These are phyloP conservation scores for Megaustenia siamemsis DNA, from an alignment of 2,888 invertebrate genomes.

Conservation along the genomic window DNA sequence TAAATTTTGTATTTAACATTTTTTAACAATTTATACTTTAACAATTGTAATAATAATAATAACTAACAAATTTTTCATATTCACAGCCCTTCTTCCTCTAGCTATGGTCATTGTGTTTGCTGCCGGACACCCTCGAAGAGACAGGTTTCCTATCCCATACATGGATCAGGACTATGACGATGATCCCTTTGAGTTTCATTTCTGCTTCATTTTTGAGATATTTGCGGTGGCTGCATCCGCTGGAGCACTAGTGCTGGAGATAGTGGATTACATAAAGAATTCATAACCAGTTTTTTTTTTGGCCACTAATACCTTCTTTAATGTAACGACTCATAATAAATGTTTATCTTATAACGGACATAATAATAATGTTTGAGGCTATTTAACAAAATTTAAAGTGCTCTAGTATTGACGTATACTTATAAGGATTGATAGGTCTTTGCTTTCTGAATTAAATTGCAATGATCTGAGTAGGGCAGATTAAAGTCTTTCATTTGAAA, in stretches of 20 bases:
- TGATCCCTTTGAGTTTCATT: conserved; percentile 52
- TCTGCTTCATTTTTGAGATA: conserved; percentile 52
- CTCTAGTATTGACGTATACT: too few species aligned
- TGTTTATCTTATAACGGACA: too few species aligned
- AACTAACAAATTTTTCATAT: too few species aligned
- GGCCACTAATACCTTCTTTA: neutral
- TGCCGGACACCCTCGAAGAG: conserved; percentile 40
- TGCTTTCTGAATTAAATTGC: too few species aligned
- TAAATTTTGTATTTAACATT: too few species aligned
- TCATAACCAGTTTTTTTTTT: neutral
- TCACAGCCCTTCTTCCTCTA: conserved; percentile 40
- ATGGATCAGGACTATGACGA: conserved; percentile 48
- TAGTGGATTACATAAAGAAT: conserved; percentile 36
- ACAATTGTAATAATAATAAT: too few species aligned
- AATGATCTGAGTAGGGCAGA: too few species aligned
- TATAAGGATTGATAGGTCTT: too few species aligned
- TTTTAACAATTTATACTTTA: too few species aligned
- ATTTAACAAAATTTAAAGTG: too few species aligned
- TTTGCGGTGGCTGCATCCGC: conserved; percentile 33
- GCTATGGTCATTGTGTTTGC: conserved; percentile 50
- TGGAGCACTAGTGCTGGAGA: conserved; percentile 45
- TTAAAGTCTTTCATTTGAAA: too few species aligned
- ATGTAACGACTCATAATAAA: neutral
- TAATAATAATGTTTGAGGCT: too few species aligned
- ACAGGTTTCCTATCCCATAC: conserved; percentile 49